Evolutionary conservation across 2,797 vertebrate genomes (phyloP), one percentile per base, ranked within the genome.

Genomic region (Etheostoma perlongum): DNA sequence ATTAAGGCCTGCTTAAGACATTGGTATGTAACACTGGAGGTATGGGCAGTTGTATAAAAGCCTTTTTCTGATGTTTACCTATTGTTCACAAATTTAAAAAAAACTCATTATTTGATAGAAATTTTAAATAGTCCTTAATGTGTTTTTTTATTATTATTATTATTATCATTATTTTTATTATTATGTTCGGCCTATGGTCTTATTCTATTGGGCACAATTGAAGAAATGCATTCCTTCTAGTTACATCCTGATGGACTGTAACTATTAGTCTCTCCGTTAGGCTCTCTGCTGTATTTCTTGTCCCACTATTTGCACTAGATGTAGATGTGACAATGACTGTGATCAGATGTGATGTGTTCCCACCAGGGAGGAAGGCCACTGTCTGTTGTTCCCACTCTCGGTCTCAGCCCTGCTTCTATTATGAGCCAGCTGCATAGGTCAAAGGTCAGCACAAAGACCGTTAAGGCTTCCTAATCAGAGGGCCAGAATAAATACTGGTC

Each of bases 1-100:
- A 93, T 94, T 93, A 94, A 89, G 87, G 83, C 85, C 89, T 82
- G 82, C 87, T 92, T 92, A 88, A 93, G 82, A 89, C 85, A 84
- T 85, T 88, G 72, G 81, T 85, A 81, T 78, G 84, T 85, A 81
- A 80, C 67, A 64, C 74, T 51, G 25, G 36, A 87, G 81, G 88
- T 91, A 92, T 74, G 72, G 87, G 57, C 78, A 82, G 75, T 75
- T 46, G 58, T 5, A 68, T 71, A 46, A 70, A 36, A 55, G 30
- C 33, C 36, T 46, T 72, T 64, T 69, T 79, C 10, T 64, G 16
- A 54, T 84, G 46, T 78, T 83, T 66, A 66, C 66, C 23, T 48
- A 1, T 65, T 84, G 47, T 79, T 76, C 15, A 57, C 33, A 49
- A 25, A 54, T 64, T 30, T 30, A 30, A 47, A 16, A 16, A 30